Percentiles rank a stretch among this genome's conserved stretches.
These are phyloP conservation scores for Haliclona indistincta DNA, from an alignment of 37 sponge, comb jelly and placozoan species.

Conservation along the genomic window DNA sequence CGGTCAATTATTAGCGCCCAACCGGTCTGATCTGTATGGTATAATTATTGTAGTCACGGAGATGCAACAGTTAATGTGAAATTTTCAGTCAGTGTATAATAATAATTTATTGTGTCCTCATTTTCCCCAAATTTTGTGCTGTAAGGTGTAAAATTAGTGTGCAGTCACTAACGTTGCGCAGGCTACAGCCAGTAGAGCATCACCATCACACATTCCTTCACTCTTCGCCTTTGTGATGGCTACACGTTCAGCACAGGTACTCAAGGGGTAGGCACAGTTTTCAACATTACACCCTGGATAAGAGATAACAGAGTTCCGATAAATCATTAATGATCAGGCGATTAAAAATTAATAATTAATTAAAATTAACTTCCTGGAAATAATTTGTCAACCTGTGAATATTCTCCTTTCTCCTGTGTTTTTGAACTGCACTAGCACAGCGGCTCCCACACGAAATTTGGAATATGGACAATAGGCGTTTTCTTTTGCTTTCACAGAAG, in stretches of 20 bases:
- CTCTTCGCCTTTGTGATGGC: conserved; percentile 92
- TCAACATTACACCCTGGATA: conserved; percentile 93
- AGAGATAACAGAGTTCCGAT: not conserved
- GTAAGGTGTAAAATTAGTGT: too few species aligned
- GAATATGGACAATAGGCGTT: conserved; percentile 86
- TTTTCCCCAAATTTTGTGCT: too few species aligned
- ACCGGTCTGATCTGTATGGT: too few species aligned
- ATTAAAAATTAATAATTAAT: not conserved
- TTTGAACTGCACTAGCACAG: conserved; percentile 1
- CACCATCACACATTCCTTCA: conserved; percentile 30
- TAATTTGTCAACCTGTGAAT: not conserved
- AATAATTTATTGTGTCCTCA: too few species aligned
- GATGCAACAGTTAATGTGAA: too few species aligned
- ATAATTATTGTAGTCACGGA: too few species aligned
- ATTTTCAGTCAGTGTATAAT: too few species aligned
- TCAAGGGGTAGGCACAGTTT: conserved; percentile 78
- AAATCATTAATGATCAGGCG: too few species aligned
- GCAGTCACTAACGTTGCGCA: conserved; percentile 75
- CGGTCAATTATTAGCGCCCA: too few species aligned
- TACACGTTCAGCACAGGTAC: conserved; percentile 87
- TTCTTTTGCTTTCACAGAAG: conserved; percentile 46
- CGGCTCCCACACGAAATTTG: conserved; percentile 88
- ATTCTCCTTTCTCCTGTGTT: not conserved
- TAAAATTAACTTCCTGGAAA: not conserved
- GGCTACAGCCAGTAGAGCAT: conserved; percentile 70